A percentile compares a stretch with the other conserved stretches of the same genome.
phyloP scores from a whole-genome alignment of 2,888 invertebrate genomes.

The Drosophila mimetica region DNA sequence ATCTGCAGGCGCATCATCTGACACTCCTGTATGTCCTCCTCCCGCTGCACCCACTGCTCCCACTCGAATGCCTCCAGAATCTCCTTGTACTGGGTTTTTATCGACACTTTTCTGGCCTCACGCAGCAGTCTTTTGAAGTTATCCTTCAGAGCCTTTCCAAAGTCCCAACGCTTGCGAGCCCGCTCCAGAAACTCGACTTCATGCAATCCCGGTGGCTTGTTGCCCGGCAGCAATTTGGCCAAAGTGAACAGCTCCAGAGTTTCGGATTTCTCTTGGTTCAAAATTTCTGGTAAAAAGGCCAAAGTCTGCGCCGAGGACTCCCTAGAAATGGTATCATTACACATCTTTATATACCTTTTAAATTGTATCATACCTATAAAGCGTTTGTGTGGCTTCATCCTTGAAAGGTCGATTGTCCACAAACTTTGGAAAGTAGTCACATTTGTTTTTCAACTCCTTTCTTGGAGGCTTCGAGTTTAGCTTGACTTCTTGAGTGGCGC shows the following conservation, averaged over 20 bases:
- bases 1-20: conserved; percentile 88
- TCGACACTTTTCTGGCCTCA: conserved; percentile 84
- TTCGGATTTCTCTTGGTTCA: conserved; percentile 59
- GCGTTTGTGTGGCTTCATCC: conserved; percentile 81
- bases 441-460: conserved; percentile 55
- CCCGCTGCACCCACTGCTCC: conserved; percentile 93
- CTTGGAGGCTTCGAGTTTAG: conserved; percentile 52
- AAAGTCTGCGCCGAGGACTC: conserved; percentile 83
- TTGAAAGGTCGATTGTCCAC: conserved; percentile 58
- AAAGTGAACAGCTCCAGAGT: conserved; percentile 80
- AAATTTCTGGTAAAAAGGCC: conserved; percentile 80
- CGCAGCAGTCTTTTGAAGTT: conserved; percentile 85
- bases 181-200: conserved; percentile 87
- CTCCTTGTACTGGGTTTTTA: conserved; percentile 84
- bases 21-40: conserved; percentile 91
- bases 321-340: conserved; percentile 50
- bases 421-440: conserved; percentile 56
- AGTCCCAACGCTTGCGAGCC: conserved; percentile 88
- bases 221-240: conserved; percentile 73
- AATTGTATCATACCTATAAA: conserved; percentile 75
- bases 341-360: too few species aligned
- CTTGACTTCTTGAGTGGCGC: conserved; percentile 66
- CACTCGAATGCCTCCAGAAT: conserved; percentile 91
- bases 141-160: conserved; percentile 86
- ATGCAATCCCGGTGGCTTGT: conserved; percentile 80